Conservation (phyloP, 2,797 vertebrate species). For the Molothrus ater region DNA sequence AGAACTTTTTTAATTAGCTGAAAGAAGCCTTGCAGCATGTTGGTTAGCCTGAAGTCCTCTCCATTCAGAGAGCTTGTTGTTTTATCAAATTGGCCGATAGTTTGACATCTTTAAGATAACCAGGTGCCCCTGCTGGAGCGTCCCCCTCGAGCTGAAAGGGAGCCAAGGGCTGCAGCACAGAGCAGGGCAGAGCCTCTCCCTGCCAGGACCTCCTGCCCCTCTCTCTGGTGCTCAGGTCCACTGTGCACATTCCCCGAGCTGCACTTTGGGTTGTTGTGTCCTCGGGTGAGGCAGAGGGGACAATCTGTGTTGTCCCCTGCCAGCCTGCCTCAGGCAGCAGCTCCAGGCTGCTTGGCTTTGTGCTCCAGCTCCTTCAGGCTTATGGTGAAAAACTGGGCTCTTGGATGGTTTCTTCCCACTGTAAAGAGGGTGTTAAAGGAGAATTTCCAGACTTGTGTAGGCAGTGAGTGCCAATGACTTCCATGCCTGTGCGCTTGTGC, state of each 20-base stretch:
- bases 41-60: not conserved
- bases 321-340: not conserved
- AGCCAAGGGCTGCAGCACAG: not conserved
- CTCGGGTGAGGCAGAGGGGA: not conserved
- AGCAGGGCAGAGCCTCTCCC: not conserved
- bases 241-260: not conserved
- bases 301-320: not conserved
- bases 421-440: conserved; percentile 1
- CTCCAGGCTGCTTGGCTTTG: not conserved
- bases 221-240: not conserved
- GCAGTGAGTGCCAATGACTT: not conserved
- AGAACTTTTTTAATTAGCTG: not conserved
- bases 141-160: not conserved
- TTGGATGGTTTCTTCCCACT: not conserved
- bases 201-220: not conserved
- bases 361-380: not conserved
- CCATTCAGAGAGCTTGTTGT: not conserved
- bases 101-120: not conserved
- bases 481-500: not conserved
- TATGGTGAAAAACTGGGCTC: not conserved
- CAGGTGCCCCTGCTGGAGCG: not conserved
- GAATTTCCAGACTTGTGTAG: not conserved
- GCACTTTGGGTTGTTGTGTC: not conserved
- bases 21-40: not conserved
- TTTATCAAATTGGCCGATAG: not conserved